These are phyloP conservation scores for Seriola rivoliana DNA, from an alignment of 2,113 vertebrate species.

Conservation along the genomic window DNA sequence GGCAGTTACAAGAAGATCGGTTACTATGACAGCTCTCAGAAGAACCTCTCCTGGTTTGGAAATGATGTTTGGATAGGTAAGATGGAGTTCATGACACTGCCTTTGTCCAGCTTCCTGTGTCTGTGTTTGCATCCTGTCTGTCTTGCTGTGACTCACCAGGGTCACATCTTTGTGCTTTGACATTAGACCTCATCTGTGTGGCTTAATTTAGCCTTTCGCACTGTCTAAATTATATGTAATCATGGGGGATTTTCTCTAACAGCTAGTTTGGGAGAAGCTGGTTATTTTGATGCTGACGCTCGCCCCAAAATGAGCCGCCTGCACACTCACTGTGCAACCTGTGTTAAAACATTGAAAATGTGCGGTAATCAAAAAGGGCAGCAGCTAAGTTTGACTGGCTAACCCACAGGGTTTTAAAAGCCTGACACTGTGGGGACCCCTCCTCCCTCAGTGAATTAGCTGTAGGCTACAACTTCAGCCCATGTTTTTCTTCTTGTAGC, in stretches of 20 bases:
- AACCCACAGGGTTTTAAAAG: background rate
- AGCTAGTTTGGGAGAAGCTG: conserved; percentile 36
- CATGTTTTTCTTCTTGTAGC: background rate
- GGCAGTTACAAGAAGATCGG: conserved; percentile 95
- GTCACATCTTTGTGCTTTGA: conserved; percentile 16
- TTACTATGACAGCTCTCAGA: conserved; percentile 95
- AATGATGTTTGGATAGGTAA: conserved; percentile 94
- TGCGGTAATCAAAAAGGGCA: conserved; percentile 25
- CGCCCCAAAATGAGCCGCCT: conserved; percentile 16
- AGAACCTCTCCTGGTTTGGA: conserved; percentile 92
- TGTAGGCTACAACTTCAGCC: background rate
- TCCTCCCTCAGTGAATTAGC: background rate
- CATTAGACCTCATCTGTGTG: conserved; percentile 19
- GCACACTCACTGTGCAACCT: conserved; percentile 10
- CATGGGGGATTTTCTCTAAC: conserved; percentile 48
- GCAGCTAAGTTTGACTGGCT: conserved; percentile 4
- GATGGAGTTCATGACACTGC: conserved; percentile 44
- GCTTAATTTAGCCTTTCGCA: conserved; percentile 37
- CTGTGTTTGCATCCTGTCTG: conserved; percentile 9
- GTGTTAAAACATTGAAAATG: conserved; percentile 42
- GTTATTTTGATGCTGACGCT: conserved; percentile 46
- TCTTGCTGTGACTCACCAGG: conserved; percentile 32
- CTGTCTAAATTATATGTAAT: conserved; percentile 52
- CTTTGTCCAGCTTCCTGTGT: conserved; percentile 5
- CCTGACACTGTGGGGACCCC: background rate